These are phyloP conservation scores for Eumerus sabulonum DNA, from an alignment of 2,888 invertebrate genomes.

Conservation along the genomic window DNA sequence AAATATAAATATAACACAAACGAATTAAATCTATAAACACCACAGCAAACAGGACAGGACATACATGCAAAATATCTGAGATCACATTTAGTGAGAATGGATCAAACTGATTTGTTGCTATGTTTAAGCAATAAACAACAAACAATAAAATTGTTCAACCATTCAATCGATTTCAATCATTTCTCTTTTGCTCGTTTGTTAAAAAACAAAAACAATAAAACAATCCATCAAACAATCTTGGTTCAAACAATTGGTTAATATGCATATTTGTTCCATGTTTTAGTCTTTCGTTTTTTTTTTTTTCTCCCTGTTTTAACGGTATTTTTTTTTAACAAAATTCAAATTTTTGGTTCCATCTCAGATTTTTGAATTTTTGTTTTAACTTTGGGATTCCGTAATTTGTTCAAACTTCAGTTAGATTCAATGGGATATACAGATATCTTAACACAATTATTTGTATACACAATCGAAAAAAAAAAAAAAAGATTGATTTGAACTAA, in stretches of 20 bases:
- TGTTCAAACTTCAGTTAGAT: constrained; percentile 37
- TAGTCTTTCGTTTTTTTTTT: too few species aligned
- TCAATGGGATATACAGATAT: constrained; percentile 24
- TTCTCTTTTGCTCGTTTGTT: not conserved
- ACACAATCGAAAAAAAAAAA: constrained; percentile 42
- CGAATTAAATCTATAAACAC: constrained; percentile 14
- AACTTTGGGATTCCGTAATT: not conserved
- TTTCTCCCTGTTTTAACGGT: too few species aligned
- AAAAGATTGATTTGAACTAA: constrained; percentile 56
- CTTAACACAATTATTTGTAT: constrained; percentile 47
- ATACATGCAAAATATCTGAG: constrained; percentile 37
- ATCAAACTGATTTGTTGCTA: constrained; percentile 3
- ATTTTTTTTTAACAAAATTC: constrained; percentile 10
- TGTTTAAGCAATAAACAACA: not conserved
- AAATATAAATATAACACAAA: constrained; percentile 13
- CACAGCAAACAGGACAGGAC: constrained; percentile 19
- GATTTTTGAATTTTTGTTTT: not conserved
- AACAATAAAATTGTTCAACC: constrained; percentile 1
- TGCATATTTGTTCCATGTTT: too few species aligned
- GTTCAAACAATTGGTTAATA: too few species aligned
- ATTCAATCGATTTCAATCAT: not conserved
- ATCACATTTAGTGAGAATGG: not conserved
- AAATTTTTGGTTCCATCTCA: too few species aligned
- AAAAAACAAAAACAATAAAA: too few species aligned
- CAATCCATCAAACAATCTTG: too few species aligned